Base-by-base conservation (phyloP, 2,888 invertebrate species). In the Sphinx pinastri region DNA sequence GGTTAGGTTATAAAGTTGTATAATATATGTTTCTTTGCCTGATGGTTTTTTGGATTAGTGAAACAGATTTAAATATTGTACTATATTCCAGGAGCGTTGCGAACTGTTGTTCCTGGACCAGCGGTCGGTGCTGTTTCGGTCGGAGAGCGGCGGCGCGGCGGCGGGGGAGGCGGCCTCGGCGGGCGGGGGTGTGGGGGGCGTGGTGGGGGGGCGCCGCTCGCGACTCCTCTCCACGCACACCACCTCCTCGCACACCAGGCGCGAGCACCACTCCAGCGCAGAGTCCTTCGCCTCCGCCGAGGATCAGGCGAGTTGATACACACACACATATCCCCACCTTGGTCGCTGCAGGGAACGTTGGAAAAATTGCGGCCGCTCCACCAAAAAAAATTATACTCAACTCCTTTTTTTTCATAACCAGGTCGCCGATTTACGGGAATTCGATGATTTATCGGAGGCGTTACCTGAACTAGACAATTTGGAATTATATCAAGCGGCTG, bases 241-340 rank as follows among this genome's bases (percentile, higher is more conserved):
- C 74, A 84, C 91, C 81, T 81, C 92, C 79, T 77, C 94, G 88
- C 85, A 91, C 84, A 88, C 90, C 82, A 86, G 85, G 78, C 93
- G 87, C 80, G 94, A 96, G 0, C 96, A 96, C 83, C 96, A 98
- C 74, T 98, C 98, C 77, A 98, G 98, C 16, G 97, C 98, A 0
- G 99, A 99, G 87, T 99, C 99, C 74, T 99, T 99, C 91, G 98
- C 98, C 68, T 99, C 99, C 1, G 99, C 99, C 0, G 97, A 98
- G 83, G 99, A 99, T 88, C 96, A 97, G 93, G 97, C 96, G 81
- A 80, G 10, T 38, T 5, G 5, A 38, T 38, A 38, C 38, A 38
- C 5, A 8, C n/a, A n/a, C n/a, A n/a, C 25, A 25, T 25, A 25
- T 25, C 25, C 25, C 25, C 25, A 25, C 25, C 25, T 2, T 1